Evolutionary conservation across 1,140 invertebrate species (phyloP), one percentile per base, ranked within the genome.

Genomic region (Drosophila gunungcola): DNA sequence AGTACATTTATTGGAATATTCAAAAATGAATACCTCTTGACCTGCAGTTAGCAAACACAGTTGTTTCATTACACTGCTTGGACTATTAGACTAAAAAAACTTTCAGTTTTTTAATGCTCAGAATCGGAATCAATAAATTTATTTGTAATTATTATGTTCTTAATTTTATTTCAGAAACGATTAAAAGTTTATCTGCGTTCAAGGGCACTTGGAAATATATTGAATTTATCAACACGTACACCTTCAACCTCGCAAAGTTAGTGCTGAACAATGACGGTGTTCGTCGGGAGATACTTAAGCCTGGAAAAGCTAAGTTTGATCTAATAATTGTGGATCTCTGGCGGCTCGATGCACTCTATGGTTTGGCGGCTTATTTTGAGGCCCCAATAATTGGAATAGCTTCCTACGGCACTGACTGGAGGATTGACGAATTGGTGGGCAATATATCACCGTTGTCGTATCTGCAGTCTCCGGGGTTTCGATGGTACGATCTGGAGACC

Each of bases 371-470:
- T 3, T 56, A 68, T 13, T 70, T 70, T 1, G 36, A 69, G 6
- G 51, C 67, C 4, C 67, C 67, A 1, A 48, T 70, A 10, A 70
- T 70, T 21, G 67, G 63, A 39, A 25, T 70, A n/a, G 67, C 63
- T 2, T 27, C 67, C 0, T 48, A 34, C 16, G 67, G 67, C 7
- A 69, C 36, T 0, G 67, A 70, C 10, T 70, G 63, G 67, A 70
- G 53, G 36, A 70, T 69, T 3, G 67, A 70, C 11, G 42, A 38
- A 9, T n/a, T 70, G 36, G 63, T 56, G 34, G 67, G 67, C 2
- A 69, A 70, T 41, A 5, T 13, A 11, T 68, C 67, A 1, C 67
- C 67, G 3, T 10, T 56, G 0, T 55, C 67, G 9, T 70, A 70
- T 7, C 34, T 70, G 0, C 42, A 69, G 6, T 56, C 63, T 11